A percentile compares a stretch with the other conserved stretches of the same genome.
phyloP scores from a whole-genome alignment of 2,797 vertebrate species.

The Xerus rutilus region DNA sequence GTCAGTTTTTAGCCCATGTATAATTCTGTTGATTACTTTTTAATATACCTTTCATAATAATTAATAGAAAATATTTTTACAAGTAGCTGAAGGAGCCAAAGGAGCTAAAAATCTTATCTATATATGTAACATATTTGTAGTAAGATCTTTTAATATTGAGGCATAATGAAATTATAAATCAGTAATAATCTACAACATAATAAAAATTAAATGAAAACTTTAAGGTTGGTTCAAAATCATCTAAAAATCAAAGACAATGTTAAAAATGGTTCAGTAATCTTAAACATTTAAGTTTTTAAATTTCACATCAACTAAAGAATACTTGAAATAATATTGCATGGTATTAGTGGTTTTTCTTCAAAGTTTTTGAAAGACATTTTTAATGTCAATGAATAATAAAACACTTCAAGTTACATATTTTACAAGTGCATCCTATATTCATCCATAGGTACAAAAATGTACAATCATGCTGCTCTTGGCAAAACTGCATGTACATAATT shows the following conservation, averaged over 20 bases:
- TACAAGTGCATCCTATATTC: background rate
- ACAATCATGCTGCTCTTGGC: background rate
- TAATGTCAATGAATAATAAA: conserved; percentile 51
- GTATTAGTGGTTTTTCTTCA: background rate
- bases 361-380: background rate
- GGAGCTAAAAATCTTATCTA: conserved; percentile 59
- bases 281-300: conserved; percentile 54
- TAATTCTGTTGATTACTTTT: conserved; percentile 85
- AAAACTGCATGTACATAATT: background rate
- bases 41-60: conserved; percentile 85
- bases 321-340: background rate
- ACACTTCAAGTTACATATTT: conserved; percentile 1
- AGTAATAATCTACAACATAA: conserved; percentile 73
- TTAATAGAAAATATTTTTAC: conserved; percentile 73
- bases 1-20: conserved; percentile 79
- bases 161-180: conserved; percentile 81
- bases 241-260: conserved; percentile 49
- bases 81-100: conserved; percentile 64
- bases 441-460: background rate
- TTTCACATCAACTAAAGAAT: conserved; percentile 37
- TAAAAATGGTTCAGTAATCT: conserved; percentile 11
- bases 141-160: conserved; percentile 80
- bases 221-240: conserved; percentile 66
- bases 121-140: conserved; percentile 77
- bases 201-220: conserved; percentile 72